Conservation (phyloP, 2,888 invertebrate genomes). For the Merodon equestris region DNA sequence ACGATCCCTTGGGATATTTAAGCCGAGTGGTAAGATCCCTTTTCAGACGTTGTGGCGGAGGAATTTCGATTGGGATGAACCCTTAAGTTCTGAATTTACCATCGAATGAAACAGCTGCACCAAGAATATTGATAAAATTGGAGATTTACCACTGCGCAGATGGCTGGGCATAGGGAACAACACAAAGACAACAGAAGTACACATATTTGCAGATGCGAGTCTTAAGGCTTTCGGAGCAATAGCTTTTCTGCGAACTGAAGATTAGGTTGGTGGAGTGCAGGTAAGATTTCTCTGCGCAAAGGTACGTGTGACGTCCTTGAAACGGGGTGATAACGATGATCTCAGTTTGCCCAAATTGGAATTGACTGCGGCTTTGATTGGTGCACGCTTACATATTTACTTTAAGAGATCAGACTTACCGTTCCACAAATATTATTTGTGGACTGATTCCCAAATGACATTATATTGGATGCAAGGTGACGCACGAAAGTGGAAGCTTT, state of each 20-base stretch:
- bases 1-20: too few species aligned
- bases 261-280: background rate
- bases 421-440: constrained; percentile 1
- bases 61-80: too few species aligned
- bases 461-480: constrained; percentile 10
- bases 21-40: too few species aligned
- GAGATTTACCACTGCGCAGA: too few species aligned
- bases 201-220: constrained; percentile 26
- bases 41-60: too few species aligned
- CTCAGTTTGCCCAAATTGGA: constrained; percentile 33
- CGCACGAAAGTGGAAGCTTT: constrained; percentile 9
- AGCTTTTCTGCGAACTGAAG: constrained; percentile 13
- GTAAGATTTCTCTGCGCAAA: constrained; percentile 15
- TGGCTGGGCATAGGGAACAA: too few species aligned
- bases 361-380: constrained; percentile 10
- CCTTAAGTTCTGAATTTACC: too few species aligned
- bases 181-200: too few species aligned
- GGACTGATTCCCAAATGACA: constrained; percentile 31
- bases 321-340: constrained; percentile 11
- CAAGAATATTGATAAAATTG: too few species aligned
- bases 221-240: constrained; percentile 25
- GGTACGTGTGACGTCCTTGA: constrained; percentile 16
- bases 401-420: constrained; percentile 8
- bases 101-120: too few species aligned
- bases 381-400: background rate